Evolutionary conservation across 2,797 vertebrate genomes (phyloP).

Genomic region (Pseudopleuronectes americanus): DNA sequence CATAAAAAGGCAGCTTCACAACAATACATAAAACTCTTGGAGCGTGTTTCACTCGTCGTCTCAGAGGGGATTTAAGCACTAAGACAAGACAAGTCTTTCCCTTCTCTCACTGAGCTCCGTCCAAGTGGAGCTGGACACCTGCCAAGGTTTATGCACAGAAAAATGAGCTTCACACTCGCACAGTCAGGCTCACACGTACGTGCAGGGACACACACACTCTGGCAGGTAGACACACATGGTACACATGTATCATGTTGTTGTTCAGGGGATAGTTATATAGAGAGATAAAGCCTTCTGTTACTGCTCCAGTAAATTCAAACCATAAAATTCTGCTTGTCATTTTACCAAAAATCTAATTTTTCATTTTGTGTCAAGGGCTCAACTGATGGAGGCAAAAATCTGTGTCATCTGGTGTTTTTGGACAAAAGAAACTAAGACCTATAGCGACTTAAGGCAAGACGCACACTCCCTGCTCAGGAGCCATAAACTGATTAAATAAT

Average conservation of each 20-base stretch:
- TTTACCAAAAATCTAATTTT: neutral
- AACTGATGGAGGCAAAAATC: neutral
- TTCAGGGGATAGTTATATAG: neutral
- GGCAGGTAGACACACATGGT: neutral
- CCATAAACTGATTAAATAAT: conserved; percentile 21
- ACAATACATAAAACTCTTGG: conserved; percentile 77
- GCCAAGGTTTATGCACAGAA: conserved; percentile 62
- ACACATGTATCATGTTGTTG: conserved; percentile 6
- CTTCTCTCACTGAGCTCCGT: conserved; percentile 62
- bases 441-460: neutral
- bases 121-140: conserved; percentile 75
- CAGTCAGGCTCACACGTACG: neutral
- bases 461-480: conserved; percentile 9
- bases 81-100: conserved; percentile 73
- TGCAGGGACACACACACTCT: neutral
- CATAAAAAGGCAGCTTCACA: conserved; percentile 68
- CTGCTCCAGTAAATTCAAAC: conserved; percentile 1
- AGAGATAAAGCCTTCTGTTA: neutral
- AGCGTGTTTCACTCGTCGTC: conserved; percentile 61
- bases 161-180: conserved; percentile 18
- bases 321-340: neutral
- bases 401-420: neutral
- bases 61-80: conserved; percentile 76
- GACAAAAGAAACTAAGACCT: neutral
- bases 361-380: neutral